These are phyloP conservation scores for Allygus modestus DNA, from an alignment of 2,888 invertebrate genomes.

Conservation along the genomic window DNA sequence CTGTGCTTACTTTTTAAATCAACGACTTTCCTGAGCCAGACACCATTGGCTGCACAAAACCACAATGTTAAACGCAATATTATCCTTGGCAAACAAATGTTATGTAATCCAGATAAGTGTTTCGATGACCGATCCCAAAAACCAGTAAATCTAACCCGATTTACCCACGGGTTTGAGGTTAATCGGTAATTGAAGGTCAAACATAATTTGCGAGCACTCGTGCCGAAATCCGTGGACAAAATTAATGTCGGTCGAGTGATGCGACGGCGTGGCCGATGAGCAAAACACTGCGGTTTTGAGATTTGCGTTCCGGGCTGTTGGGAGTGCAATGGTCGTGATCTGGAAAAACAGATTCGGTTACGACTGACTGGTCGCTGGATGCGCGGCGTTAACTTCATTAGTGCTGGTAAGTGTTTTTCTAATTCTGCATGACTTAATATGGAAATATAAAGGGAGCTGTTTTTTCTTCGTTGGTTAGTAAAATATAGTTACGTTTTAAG, in stretches of 20 bases:
- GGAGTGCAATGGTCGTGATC: slow-evolving; percentile 36
- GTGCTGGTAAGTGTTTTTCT: slow-evolving; percentile 13
- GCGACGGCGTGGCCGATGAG: neutral
- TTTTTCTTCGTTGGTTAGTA: too few relatives aligned
- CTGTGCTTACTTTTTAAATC: too few relatives aligned
- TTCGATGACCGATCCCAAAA: neutral
- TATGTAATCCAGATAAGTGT: slow-evolving; percentile 17
- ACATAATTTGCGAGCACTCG: slow-evolving; percentile 47
- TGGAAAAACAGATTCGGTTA: slow-evolving; percentile 6
- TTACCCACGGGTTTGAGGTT: slow-evolving; percentile 35
- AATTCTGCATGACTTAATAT: neutral
- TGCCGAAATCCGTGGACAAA: slow-evolving; percentile 50
- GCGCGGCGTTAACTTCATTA: slow-evolving; percentile 7
- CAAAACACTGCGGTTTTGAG: slow-evolving; percentile 21
- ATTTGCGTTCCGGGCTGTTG: slow-evolving; percentile 38
- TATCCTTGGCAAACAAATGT: too few relatives aligned
- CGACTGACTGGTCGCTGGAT: slow-evolving; percentile 12
- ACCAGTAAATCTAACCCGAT: slow-evolving; percentile 31
- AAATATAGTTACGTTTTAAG: too few relatives aligned
- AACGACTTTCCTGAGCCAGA: too few relatives aligned
- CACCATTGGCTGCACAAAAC: too few relatives aligned
- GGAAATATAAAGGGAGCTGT: neutral
- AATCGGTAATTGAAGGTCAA: slow-evolving; percentile 57
- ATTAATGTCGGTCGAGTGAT: slow-evolving; percentile 41
- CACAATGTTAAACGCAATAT: too few relatives aligned